phyloP scores from a whole-genome alignment of 2,888 invertebrate species.

The Scaptomyza tumidula region DNA sequence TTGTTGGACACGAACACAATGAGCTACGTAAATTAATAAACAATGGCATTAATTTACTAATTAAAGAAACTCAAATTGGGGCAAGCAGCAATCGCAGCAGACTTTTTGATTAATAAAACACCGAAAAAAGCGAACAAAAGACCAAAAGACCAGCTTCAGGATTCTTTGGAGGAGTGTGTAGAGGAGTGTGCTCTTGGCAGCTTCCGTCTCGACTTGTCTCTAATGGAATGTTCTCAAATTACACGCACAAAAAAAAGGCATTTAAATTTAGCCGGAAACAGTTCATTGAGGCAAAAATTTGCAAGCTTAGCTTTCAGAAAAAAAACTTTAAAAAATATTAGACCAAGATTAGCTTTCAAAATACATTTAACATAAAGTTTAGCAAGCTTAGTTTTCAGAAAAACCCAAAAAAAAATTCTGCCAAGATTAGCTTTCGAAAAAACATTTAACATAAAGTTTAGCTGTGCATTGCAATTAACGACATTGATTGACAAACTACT shows the following conservation, averaged over 20 bases:
- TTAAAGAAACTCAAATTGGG: slow-evolving; percentile 74
- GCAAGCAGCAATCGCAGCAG: slow-evolving; percentile 26
- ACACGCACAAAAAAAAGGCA: slow-evolving; percentile 30
- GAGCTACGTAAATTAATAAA: slow-evolving; percentile 83
- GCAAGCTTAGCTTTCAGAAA: slow-evolving; percentile 1
- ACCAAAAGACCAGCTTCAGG: neutral
- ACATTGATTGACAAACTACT: slow-evolving; percentile 58
- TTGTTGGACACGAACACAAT: slow-evolving; percentile 63
- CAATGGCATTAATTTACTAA: slow-evolving; percentile 85
- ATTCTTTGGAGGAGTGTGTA: slow-evolving; percentile 12
- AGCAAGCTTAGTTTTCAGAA: neutral
- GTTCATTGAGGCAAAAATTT: slow-evolving; percentile 40
- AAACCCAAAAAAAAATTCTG: neutral
- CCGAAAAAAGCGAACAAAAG: slow-evolving; percentile 70
- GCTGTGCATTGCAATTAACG: slow-evolving; percentile 40
- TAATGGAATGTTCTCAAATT: slow-evolving; percentile 67
- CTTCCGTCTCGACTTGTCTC: slow-evolving; percentile 65
- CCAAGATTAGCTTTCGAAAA: slow-evolving; percentile 16
- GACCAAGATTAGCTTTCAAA: slow-evolving; percentile 16
- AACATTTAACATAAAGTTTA: neutral
- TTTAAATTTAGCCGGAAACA: slow-evolving; percentile 63
- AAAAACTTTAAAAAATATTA: neutral
- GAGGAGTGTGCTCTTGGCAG: slow-evolving; percentile 38
- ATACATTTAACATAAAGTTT: neutral
- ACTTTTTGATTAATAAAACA: slow-evolving; percentile 81